Percentiles rank a stretch among this genome's conserved stretches.
phyloP scores from a whole-genome alignment of 2,888 invertebrate genomes.

The Neoascia interrupta region DNA sequence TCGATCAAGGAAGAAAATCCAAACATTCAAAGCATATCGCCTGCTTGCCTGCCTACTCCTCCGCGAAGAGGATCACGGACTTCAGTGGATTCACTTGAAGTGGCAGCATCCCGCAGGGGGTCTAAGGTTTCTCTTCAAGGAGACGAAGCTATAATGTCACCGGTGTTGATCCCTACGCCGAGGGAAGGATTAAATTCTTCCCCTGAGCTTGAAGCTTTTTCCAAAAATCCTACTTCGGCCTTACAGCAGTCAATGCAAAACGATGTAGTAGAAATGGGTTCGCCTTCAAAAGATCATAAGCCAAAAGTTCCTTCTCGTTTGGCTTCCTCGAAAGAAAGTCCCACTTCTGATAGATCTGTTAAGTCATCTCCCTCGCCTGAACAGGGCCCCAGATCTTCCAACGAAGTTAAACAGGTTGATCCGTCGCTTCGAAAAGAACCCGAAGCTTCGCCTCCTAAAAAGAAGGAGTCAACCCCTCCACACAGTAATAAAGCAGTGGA shows the following conservation, averaged over 20 bases:
- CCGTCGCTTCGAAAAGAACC: not conserved
- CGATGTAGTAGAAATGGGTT: too few relatives aligned
- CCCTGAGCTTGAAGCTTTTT: not conserved
- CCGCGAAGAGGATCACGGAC: constrained; percentile 4
- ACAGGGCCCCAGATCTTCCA: too few relatives aligned
- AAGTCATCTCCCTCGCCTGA: too few relatives aligned
- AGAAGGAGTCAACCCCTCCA: not conserved
- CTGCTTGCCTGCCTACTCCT: constrained; percentile 31
- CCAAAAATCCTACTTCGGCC: too few relatives aligned
- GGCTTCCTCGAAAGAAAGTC: too few relatives aligned
- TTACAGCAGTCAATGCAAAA: too few relatives aligned
- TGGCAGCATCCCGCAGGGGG: not conserved
- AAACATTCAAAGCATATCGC: constrained; percentile 13
- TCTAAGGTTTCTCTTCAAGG: constrained; percentile 26
- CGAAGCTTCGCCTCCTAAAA: not conserved
- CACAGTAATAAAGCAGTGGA: not conserved
- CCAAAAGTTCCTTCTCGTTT: too few relatives aligned
- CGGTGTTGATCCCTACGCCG: not conserved
- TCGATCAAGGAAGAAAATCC: not conserved
- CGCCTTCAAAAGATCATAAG: too few relatives aligned
- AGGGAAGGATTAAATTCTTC: not conserved
- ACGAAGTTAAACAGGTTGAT: too few relatives aligned
- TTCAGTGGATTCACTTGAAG: constrained; percentile 15
- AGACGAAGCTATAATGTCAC: constrained; percentile 1
- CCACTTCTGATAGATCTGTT: too few relatives aligned